phyloP scores from a whole-genome alignment of 2,113 vertebrate species.

The Grammomys surdaster region DNA sequence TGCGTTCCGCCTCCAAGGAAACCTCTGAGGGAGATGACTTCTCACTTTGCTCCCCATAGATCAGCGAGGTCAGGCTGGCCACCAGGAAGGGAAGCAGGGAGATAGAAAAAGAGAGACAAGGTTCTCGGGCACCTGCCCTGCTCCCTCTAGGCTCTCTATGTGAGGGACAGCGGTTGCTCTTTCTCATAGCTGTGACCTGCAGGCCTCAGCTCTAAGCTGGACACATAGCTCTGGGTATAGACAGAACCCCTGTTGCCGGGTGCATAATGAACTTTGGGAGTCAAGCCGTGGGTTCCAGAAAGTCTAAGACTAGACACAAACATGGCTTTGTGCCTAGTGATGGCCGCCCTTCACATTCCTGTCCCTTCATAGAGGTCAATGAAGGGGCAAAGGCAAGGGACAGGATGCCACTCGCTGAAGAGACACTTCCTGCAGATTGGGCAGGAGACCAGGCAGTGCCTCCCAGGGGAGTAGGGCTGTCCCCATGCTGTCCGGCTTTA shows the following conservation, averaged over 20 bases:
- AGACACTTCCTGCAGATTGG: background rate
- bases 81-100: background rate
- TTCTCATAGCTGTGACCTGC: background rate
- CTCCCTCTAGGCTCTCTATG: background rate
- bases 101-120: background rate
- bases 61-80: conserved; percentile 94
- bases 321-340: background rate
- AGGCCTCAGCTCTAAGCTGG: background rate
- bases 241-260: background rate
- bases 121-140: background rate
- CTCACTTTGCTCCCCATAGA: conserved; percentile 97
- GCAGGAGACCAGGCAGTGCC: background rate
- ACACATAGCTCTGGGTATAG: background rate
- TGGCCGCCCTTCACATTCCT: conserved; percentile 12
- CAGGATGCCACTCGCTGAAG: accelerated
- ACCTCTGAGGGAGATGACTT: conserved; percentile 96
- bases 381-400: background rate
- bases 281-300: background rate
- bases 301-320: background rate
- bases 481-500: conserved; percentile 73
- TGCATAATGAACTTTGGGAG: background rate
- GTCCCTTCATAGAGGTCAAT: background rate
- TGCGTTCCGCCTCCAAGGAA: conserved; percentile 92
- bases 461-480: background rate
- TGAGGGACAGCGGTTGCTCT: background rate